These are phyloP conservation scores for Brachypalpus laphriformis DNA, from an alignment of 2,888 invertebrate species.

Conservation along the genomic window DNA sequence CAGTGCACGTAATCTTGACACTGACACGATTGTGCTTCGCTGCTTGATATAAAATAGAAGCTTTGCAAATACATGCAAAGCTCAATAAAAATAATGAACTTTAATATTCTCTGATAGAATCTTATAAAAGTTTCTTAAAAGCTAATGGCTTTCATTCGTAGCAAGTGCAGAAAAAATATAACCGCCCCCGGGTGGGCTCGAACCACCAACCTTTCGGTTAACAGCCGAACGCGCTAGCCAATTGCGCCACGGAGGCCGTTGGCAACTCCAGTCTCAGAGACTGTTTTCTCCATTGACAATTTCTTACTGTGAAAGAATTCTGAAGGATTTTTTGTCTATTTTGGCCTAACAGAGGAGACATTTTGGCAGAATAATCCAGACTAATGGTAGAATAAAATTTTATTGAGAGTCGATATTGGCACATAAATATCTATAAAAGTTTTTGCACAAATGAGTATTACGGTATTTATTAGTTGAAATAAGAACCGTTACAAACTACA, in stretches of 20 bases:
- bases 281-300: background rate
- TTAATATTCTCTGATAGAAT: background rate
- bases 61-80: background rate
- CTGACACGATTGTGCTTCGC: background rate
- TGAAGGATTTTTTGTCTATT: too few relatives aligned
- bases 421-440: too few relatives aligned
- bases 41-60: background rate
- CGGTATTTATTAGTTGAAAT: too few relatives aligned
- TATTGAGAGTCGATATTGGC: too few relatives aligned
- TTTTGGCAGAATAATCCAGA: too few relatives aligned
- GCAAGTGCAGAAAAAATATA: background rate
- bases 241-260: constrained; percentile 92
- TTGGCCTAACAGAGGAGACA: too few relatives aligned
- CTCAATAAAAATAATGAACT: too few relatives aligned
- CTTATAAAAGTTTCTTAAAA: background rate
- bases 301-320: background rate
- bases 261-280: background rate
- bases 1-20: background rate
- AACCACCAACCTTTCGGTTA: constrained; percentile 99
- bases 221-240: constrained; percentile 99
- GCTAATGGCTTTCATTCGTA: background rate
- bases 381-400: too few relatives aligned
- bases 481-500: too few relatives aligned
- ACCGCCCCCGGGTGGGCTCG: constrained; percentile 94
- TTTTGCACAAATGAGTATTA: too few relatives aligned